phyloP scores from a whole-genome alignment of 2,797 vertebrate genomes.

The Esox lucius region DNA sequence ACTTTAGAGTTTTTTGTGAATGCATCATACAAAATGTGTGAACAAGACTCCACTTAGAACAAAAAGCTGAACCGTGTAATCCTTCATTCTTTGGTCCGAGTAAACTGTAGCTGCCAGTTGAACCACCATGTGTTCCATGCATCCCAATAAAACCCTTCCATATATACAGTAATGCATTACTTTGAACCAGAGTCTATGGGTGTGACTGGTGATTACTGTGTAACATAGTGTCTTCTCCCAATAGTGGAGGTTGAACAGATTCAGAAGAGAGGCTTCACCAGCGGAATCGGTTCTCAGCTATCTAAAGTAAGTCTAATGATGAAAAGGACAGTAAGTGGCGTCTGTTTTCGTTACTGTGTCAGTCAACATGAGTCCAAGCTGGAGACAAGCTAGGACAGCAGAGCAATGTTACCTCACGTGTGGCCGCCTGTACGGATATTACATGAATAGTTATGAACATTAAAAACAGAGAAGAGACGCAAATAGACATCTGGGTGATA shows the following conservation, averaged over 20 bases:
- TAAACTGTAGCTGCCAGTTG: too few species aligned
- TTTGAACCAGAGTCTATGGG: not conserved
- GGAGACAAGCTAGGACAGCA: too few species aligned
- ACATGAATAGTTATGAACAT: not conserved
- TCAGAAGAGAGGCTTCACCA: constrained; percentile 96
- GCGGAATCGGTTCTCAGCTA: constrained; percentile 93
- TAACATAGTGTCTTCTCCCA: not conserved
- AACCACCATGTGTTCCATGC: not conserved
- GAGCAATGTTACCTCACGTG: not conserved
- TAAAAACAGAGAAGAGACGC: not conserved
- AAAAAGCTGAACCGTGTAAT: not conserved
- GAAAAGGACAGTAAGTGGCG: not conserved
- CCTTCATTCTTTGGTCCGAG: not conserved
- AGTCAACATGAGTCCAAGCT: not conserved
- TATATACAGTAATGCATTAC: not conserved
- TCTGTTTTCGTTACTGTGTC: not conserved
- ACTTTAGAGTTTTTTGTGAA: not conserved
- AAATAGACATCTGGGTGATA: not conserved
- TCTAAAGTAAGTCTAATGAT: constrained; percentile 79
- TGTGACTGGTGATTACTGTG: not conserved
- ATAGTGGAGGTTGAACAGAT: constrained; percentile 90
- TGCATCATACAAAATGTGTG: not conserved
- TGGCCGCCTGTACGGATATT: not conserved
- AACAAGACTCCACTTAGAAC: not conserved
- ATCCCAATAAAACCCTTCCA: not conserved